A percentile compares a stretch with the other conserved stretches of the same genome.
These are phyloP conservation scores for Timema cristinae DNA, from an alignment of 2,888 invertebrate genomes.

Conservation along the genomic window DNA sequence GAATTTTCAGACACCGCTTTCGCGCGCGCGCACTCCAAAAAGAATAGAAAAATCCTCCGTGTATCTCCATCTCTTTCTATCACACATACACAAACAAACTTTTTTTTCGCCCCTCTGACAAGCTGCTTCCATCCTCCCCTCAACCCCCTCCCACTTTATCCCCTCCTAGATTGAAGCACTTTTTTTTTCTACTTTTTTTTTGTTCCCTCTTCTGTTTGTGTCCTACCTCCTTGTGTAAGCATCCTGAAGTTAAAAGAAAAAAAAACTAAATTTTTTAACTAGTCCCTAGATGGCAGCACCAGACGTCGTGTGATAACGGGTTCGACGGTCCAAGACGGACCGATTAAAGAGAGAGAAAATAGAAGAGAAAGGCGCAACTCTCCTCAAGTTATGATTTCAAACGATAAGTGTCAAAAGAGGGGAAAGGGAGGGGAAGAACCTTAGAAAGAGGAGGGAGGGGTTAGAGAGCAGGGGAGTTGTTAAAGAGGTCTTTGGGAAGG, in stretches of 20 bases:
- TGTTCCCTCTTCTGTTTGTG: not conserved
- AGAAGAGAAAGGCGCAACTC: slow-evolving; percentile 1
- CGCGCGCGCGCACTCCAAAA: slow-evolving; percentile 11
- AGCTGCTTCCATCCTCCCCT: slow-evolving; percentile 24
- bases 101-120: slow-evolving; percentile 17
- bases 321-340: slow-evolving; percentile 12
- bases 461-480: slow-evolving; percentile 2
- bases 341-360: slow-evolving; percentile 2
- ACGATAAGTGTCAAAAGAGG: not conserved
- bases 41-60: slow-evolving; percentile 9
- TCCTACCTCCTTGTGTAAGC: slow-evolving; percentile 11
- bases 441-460: not conserved
- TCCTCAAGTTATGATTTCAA: slow-evolving; percentile 17
- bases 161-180: slow-evolving; percentile 6
- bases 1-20: slow-evolving; percentile 6
- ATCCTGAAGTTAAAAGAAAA: slow-evolving; percentile 25
- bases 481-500: slow-evolving; percentile 1
- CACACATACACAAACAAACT: not conserved
- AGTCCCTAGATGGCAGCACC: slow-evolving; percentile 34
- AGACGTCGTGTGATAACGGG: slow-evolving; percentile 26
- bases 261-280: slow-evolving; percentile 26
- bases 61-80: not conserved
- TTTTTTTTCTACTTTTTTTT: slow-evolving; percentile 9
- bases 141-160: not conserved
- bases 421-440: slow-evolving; percentile 5